Evolutionary conservation across 2,113 vertebrate genomes (phyloP), one percentile per base, ranked within the genome.

Genomic region (Rissa tridactyla): DNA sequence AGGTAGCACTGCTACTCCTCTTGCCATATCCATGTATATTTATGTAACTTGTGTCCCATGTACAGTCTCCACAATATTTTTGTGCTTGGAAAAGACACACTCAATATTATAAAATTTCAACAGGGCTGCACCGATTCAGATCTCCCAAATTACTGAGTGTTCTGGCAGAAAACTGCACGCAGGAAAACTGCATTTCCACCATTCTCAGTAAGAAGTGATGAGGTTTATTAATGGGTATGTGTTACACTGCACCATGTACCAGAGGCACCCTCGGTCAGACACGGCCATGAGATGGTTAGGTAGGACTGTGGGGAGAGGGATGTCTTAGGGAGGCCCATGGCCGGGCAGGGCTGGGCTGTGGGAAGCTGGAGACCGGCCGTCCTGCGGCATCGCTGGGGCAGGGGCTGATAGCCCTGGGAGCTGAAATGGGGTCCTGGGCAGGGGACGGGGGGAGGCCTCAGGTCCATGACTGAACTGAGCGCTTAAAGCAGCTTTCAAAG

Each of bases 381-480:
- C 13, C n/a, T 52, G 11, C 52, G 40, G 15, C 42, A 34, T 64
- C 4, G 1, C 15, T 6, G 3, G 13, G 36, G 9, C 18, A 68
- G 25, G 9, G 13, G 5, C 15, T 64, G 34, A n/a, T 11, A 47
- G 49, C 34, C 14, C 15, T 26, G 5, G 8, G 32, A 30, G 11
- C 6, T 73, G n/a, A 78, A 82, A 69, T 36, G 16, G 36, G 14
- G 20, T 51, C 9, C 32, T 61, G 42, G 6, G 12, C 18, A 82
- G 18, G 5, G 11, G 27, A 3, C 6, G 4, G 1, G 9, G 15
- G 16, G 5, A 60, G 0, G 10, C 46, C 40, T 91, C n/a, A 14
- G 27, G 11, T 27, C 51, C 15, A 2, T 18, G 29, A 10, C 9
- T 73, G 54, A 72, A 77, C 15, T 6, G 4, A 25, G 13, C 14